Conservation (phyloP, 2,797 vertebrate species). For the Molossus alvarezi region DNA sequence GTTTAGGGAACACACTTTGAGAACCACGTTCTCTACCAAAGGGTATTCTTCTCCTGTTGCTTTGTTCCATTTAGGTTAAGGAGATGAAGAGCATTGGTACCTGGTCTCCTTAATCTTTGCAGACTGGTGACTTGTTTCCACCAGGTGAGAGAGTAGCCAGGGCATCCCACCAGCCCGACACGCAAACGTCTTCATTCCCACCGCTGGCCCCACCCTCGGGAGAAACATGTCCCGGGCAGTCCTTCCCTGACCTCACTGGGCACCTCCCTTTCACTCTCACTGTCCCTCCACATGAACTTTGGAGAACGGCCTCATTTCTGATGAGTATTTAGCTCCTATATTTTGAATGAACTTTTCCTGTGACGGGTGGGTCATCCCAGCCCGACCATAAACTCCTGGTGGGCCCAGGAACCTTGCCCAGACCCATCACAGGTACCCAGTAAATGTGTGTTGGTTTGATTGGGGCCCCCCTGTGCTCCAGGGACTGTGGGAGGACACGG, state of each 20-base stretch:
- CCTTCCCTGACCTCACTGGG: constrained; percentile 35
- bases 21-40: background rate
- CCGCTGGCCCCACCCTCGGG: background rate
- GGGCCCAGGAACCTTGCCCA: background rate
- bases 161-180: background rate
- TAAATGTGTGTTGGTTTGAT: background rate
- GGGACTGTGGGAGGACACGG: no score
- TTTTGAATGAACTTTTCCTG: background rate
- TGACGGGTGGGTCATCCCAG: background rate
- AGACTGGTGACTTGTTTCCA: background rate
- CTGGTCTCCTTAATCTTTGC: constrained; percentile 25
- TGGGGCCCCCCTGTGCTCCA: background rate
- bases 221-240: constrained; percentile 34
- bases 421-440: background rate
- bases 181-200: background rate
- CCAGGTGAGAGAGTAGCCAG: constrained; percentile 32
- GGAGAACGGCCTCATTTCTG: background rate
- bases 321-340: background rate
- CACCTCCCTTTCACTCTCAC: background rate
- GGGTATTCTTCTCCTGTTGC: background rate
- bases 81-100: background rate
- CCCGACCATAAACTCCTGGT: background rate
- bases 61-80: background rate
- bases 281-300: background rate
- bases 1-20: background rate